Percentiles rank a stretch among this genome's conserved stretches.
Evolutionary conservation across 2,797 vertebrate genomes (phyloP).

Genomic region (Lepus townsendii): DNA sequence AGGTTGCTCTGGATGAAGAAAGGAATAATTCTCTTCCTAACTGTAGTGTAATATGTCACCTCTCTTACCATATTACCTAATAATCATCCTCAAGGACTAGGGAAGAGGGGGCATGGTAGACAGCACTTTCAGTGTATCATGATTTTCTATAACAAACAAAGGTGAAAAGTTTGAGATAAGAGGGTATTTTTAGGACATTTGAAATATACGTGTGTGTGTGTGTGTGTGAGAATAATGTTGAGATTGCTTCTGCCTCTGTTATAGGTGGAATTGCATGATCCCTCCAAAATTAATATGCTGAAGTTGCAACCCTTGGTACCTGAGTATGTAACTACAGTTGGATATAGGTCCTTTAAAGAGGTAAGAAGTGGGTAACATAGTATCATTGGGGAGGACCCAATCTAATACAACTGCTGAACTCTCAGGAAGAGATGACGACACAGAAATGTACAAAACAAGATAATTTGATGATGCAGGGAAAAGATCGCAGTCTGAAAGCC

Average conservation of each 20-base stretch:
- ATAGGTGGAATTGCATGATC: background rate
- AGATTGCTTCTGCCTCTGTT: background rate
- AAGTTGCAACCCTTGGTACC: background rate
- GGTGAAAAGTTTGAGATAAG: background rate
- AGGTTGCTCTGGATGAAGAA: slow-evolving; percentile 75
- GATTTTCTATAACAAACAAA: slow-evolving; percentile 25
- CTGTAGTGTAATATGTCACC: slow-evolving; percentile 64
- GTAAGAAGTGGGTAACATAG: background rate
- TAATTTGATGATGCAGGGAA: background rate
- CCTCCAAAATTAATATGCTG: background rate
- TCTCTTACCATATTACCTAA: slow-evolving; percentile 74
- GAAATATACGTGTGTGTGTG: background rate
- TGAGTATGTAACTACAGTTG: background rate
- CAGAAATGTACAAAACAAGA: background rate
- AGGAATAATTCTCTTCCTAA: slow-evolving; percentile 77
- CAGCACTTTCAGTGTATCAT: background rate
- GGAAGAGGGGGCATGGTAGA: slow-evolving; percentile 1
- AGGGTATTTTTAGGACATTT: background rate
- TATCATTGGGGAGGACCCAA: background rate
- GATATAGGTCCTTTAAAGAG: background rate
- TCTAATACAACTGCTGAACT: background rate
- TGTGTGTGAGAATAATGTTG: background rate
- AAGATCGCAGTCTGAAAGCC: no score
- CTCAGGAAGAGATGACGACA: background rate
- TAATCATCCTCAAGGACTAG: slow-evolving; percentile 25